phyloP scores from a whole-genome alignment of 2,888 invertebrate species.

The Fragum sueziense region DNA sequence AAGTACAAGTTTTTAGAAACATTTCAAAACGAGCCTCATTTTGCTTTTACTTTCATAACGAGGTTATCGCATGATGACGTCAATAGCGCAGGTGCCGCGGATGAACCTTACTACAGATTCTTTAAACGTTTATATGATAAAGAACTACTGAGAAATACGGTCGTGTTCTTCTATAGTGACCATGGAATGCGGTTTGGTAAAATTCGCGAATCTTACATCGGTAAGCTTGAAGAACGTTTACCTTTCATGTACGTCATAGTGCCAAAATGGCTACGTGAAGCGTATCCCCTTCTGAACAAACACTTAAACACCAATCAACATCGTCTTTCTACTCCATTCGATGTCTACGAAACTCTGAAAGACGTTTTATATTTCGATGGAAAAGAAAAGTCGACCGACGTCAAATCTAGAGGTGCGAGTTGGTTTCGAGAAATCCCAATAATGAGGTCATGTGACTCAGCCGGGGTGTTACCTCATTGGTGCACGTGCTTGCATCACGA shows the following conservation, averaged over 20 bases:
- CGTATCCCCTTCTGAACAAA: conserved; percentile 86
- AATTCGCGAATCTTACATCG: conserved; percentile 91
- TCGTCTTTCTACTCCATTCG: conserved; percentile 90
- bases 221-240: conserved; percentile 90
- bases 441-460: conserved; percentile 89
- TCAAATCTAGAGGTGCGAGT: conserved; percentile 83
- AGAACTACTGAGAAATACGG: conserved; percentile 68
- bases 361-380: conserved; percentile 84
- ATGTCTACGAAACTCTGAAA: conserved; percentile 90
- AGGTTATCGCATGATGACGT: conserved; percentile 92
- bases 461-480: conserved; percentile 92
- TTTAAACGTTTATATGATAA: conserved; percentile 83
- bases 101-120: conserved; percentile 86
- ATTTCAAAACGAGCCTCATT: conserved; percentile 86
- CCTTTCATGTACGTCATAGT: conserved; percentile 90
- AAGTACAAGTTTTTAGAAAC: conserved; percentile 84
- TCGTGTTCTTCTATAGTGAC: conserved; percentile 87
- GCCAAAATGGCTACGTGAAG: conserved; percentile 88
- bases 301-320: conserved; percentile 87
- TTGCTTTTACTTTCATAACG: conserved; percentile 93
- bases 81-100: conserved; percentile 90
- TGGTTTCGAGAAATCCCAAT: conserved; percentile 89
- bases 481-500: conserved; percentile 91
- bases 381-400: conserved; percentile 17
- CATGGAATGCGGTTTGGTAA: conserved; percentile 94